Evolutionary conservation across 2,888 invertebrate genomes (phyloP).

Genomic region (Trilocha varians): DNA sequence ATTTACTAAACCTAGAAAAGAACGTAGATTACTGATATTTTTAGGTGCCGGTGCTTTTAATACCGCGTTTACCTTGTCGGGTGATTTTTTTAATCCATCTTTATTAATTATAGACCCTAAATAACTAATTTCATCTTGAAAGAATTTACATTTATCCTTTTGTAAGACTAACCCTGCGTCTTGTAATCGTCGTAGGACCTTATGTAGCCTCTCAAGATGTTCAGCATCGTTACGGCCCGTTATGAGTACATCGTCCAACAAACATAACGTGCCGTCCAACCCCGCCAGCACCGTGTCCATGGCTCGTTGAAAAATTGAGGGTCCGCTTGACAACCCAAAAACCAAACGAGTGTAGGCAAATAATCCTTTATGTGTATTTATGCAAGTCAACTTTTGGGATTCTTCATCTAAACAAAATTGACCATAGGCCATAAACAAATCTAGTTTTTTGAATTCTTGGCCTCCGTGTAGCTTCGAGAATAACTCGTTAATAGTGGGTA

Average conservation of each 20-base stretch:
- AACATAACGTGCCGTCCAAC: conserved; percentile 9
- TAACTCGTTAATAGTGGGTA: conserved; percentile 13
- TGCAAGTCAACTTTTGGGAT: conserved; percentile 2
- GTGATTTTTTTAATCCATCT: conserved; percentile 7
- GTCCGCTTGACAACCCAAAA: conserved; percentile 13
- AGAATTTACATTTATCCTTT: conserved; percentile 13
- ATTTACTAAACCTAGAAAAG: background rate
- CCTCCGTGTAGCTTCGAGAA: conserved; percentile 16
- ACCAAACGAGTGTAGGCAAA: conserved; percentile 11
- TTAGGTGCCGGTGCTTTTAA: conserved; percentile 2
- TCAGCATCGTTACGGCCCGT: conserved; percentile 3
- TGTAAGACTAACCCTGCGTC: conserved; percentile 11
- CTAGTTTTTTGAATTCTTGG: conserved; percentile 10
- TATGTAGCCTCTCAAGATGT: conserved; percentile 9
- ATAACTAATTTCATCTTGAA: conserved; percentile 10
- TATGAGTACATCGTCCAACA: conserved; percentile 11
- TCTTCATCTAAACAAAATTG: conserved; percentile 5
- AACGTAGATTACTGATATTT: background rate
- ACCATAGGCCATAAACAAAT: conserved; percentile 15
- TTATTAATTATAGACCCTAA: conserved; percentile 7
- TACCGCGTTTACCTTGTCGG: conserved; percentile 9
- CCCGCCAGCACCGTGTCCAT: conserved; percentile 13
- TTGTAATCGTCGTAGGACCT: conserved; percentile 10
- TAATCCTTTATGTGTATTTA: conserved; percentile 6
- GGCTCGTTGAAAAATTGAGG: conserved; percentile 15